Evolutionary conservation across 1,140 invertebrate species (phyloP).

Genomic region (Mactra quadrangularis): DNA sequence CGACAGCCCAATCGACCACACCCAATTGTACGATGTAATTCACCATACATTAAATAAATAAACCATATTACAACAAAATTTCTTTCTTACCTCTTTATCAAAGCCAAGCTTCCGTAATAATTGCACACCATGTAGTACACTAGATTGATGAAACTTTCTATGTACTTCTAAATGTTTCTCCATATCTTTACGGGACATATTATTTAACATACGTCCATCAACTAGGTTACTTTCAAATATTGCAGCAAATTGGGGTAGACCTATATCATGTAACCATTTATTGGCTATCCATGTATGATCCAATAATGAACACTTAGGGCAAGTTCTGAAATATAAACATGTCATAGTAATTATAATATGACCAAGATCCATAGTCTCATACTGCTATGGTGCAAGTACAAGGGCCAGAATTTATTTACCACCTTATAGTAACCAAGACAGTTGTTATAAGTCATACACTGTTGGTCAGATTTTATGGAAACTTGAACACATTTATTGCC

Average conservation of each 20-base stretch:
- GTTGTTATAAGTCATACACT: too few species aligned
- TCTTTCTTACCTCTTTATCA: constrained; percentile 92
- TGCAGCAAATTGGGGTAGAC: constrained; percentile 94
- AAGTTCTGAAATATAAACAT: constrained; percentile 87
- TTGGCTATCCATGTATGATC: constrained; percentile 96
- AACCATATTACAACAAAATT: too few species aligned
- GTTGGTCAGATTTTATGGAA: too few species aligned
- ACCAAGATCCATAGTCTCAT: background rate
- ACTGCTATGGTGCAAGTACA: too few species aligned
- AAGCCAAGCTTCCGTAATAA: constrained; percentile 95
- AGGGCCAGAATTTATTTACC: too few species aligned
- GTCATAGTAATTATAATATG: background rate
- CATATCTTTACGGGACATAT: constrained; percentile 95
- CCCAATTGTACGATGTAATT: background rate
- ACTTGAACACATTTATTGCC: too few species aligned
- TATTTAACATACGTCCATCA: constrained; percentile 95
- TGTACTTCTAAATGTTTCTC: constrained; percentile 95
- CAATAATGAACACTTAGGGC: constrained; percentile 93
- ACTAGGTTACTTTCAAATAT: constrained; percentile 95
- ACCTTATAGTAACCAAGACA: too few species aligned
- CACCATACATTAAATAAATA: too few species aligned
- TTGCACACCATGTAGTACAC: constrained; percentile 96
- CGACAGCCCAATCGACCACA: background rate
- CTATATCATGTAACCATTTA: constrained; percentile 95
- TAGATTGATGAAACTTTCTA: constrained; percentile 96